Evolutionary conservation across 92 coral and sea anemone genomes (phyloP), one percentile per base, ranked within the genome.

Genomic region (Chrysogorgia sp.): DNA sequence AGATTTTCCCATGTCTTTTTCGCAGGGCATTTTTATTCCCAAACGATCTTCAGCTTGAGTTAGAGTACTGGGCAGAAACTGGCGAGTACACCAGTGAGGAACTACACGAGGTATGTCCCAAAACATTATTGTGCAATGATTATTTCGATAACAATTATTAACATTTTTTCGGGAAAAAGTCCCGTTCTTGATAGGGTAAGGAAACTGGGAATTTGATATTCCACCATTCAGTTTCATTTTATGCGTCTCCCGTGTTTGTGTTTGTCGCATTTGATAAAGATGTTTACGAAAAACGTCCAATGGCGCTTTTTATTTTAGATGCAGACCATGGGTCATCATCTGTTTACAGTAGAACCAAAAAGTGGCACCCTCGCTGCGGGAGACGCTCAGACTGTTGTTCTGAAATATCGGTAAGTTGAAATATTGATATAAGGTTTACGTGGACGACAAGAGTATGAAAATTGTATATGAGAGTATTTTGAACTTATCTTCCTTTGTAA

Each of bases 61-160:
- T 94, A 20, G 98, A 94, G 71, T 94, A 94, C 78, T 94, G 98
- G 98, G 91, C 98, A 13, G 98, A 94, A 72, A 91, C 97, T 10
- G 98, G 98, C 12, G 97, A 94, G 65, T 94, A 94, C 55, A 93
- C 86, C 58, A 82, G 89, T 13, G 97, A 92, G 66, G 98, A 94
- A 69, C 86, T 94, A 4, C 98, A 91, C 13, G 92, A 94, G 98
- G 98, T 94, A 60, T 64, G 28, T 1, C 1, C n/a, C 10, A 22
- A 69, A 34, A 7, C 6, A 45, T 14, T 12, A 6, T 7, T 6
- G n/a, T 47, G 9, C n/a, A 6, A 2, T 47, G 14, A 7, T 47
- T 15, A 47, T 15, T 47, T 6, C 10, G 17, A 47, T n/a, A 47
- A 12, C 43, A 37, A 37, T 37, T 37, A 4, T 12, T 12, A 37